Evolutionary conservation across 2,888 invertebrate genomes (phyloP), one percentile per base, ranked within the genome.

Genomic region (Drosophila pseudotalamancana): DNA sequence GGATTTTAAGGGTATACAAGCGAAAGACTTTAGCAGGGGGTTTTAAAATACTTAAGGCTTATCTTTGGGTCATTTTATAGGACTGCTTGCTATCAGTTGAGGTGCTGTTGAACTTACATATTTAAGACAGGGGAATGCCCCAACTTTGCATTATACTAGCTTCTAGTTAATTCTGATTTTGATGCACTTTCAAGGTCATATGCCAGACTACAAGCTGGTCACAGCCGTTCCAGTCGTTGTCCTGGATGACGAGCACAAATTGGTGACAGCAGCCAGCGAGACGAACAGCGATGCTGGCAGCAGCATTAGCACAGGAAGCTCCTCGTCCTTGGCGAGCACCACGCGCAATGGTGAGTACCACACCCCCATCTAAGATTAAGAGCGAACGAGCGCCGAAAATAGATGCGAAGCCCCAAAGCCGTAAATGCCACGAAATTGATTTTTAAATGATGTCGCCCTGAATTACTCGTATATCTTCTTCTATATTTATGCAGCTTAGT

Each of bases 151-250:
- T 8, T 11, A 14, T 21, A 4, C 6, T 12, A 27, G 12, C 12
- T 6, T 8, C 0, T 29, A 14, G 23, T 25, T 14, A 14, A 31
- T 50, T 53, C 31, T 43, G 4, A 3, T 1, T 14, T n/a, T 43
- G 8, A 3, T 6, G 2, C 6, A 0, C 3, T 34, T 16, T 34
- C 9, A 31, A 91, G 91, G 90, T 77, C 91, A 90, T 73, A 85
- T 91, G 75, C 91, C 92, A 48, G 95, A 94, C 90, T 95, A 95
- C 91, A 94, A 95, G 89, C 93, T 95, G 89, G 95, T 95, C 88
- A 95, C 95, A 78, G 95, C 95, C 73, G 93, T 95, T 77, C 95
- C 95, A 64, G 95, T 95, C 80, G 94, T 95, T 91, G 94, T 95
- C 90, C 94, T 95, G 90, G 95, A 95, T 89, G 95, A 95, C 89